Conservation (phyloP, 2,113 vertebrate species). For the Apaloderma vittatum region DNA sequence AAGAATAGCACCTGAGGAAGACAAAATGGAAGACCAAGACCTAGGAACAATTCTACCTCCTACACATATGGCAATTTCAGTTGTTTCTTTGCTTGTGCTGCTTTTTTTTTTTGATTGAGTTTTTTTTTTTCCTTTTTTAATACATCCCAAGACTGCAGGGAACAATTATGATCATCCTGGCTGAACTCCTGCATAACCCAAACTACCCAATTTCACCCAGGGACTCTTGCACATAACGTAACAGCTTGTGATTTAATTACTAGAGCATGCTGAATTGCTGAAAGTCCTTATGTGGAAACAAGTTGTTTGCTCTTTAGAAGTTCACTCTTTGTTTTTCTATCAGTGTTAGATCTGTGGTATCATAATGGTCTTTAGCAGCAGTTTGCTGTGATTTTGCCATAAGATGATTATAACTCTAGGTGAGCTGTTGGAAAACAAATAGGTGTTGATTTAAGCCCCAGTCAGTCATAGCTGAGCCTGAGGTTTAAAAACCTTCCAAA, state of each 20-base stretch:
- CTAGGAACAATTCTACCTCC: neutral
- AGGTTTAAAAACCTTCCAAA: slow-evolving; percentile 40
- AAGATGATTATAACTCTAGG: neutral
- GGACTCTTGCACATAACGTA: slow-evolving; percentile 21
- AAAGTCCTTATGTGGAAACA: slow-evolving; percentile 15
- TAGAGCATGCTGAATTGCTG: slow-evolving; percentile 58
- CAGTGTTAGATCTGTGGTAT: neutral
- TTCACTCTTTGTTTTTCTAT: neutral
- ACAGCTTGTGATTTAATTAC: slow-evolving; percentile 55
- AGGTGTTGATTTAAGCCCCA: neutral
- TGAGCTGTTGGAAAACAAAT: neutral
- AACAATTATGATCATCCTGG: slow-evolving; percentile 53
- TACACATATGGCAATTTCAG: neutral
- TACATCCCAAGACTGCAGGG: slow-evolving; percentile 30
- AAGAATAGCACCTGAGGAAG: neutral
- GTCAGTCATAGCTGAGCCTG: neutral
- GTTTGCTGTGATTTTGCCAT: neutral
- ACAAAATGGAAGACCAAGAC: neutral
- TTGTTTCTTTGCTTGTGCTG: neutral
- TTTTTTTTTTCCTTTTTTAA: neutral
- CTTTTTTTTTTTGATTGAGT: neutral
- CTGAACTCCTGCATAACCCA: slow-evolving; percentile 52
- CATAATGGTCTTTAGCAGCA: neutral
- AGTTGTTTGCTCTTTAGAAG: slow-evolving; percentile 28
- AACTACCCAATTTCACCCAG: slow-evolving; percentile 42